phyloP scores from a whole-genome alignment of 2,888 invertebrate species.

The Drosophila prolongata region DNA sequence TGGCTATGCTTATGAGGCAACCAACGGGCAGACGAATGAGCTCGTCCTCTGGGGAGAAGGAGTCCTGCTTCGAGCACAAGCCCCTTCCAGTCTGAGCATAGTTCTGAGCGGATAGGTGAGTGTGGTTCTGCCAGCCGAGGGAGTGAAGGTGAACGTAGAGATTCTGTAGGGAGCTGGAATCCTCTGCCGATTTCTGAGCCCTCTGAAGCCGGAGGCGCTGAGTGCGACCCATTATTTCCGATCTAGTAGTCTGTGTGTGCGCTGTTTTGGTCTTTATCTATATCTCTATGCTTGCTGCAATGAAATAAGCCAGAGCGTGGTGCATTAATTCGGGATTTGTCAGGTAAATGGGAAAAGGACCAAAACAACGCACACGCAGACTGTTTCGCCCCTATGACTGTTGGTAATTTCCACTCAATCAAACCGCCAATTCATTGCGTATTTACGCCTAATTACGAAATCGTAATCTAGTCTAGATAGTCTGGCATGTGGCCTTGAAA shows the following conservation, averaged over 20 bases:
- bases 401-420: background rate
- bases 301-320: conserved; percentile 71
- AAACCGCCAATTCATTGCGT: conserved; percentile 34
- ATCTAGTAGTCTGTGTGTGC: conserved; percentile 43
- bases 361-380: conserved; percentile 79
- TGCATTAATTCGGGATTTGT: conserved; percentile 40
- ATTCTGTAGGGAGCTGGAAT: conserved; percentile 35
- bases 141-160: conserved; percentile 67
- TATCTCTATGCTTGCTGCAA: conserved; percentile 71
- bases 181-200: background rate
- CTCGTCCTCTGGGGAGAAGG: conserved; percentile 86
- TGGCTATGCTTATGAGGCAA: conserved; percentile 87
- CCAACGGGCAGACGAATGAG: conserved; percentile 87
- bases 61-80: conserved; percentile 86
- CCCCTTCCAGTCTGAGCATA: conserved; percentile 91
- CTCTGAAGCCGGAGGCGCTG: conserved; percentile 59
- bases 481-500: conserved; percentile 64
- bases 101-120: conserved; percentile 86
- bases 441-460: conserved; percentile 67
- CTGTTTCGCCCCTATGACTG: conserved; percentile 64
- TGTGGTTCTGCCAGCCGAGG: conserved; percentile 86
- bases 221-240: conserved; percentile 76
- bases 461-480: conserved; percentile 55
- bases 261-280: conserved; percentile 59
- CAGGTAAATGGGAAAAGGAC: conserved; percentile 41